Evolutionary conservation across 2,113 vertebrate genomes (phyloP), one percentile per base, ranked within the genome.

Genomic region (Heloderma charlesbogerti): DNA sequence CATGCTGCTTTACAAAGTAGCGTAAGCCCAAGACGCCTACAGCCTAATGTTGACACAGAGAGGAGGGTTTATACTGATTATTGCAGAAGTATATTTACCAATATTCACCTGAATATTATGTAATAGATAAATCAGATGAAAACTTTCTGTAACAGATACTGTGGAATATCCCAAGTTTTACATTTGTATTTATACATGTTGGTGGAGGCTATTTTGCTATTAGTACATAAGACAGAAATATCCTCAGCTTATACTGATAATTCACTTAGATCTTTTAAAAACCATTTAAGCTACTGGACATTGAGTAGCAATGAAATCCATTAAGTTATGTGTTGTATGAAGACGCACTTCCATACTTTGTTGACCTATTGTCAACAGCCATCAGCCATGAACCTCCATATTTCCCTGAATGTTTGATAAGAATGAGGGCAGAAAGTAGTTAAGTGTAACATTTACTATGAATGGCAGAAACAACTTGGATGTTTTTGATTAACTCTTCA

Each of bases 401-500:
- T 94, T 87, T 45, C 84, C 37, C 25, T 0, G 0, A 92, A 9
- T 31, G 78, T 22, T 1, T 78, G 1, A 82, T 48, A 77, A 92
- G 95, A 12, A 13, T 75, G 31, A 40, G 67, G 57, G 43, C 40
- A 88, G n/a, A 91, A 22, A 79, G 5, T 89, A 86, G 2, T 45
- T 93, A 89, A 90, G 37, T 67, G 29, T 77, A 88, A 95, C 96
- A 94, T 94, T 91, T 77, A 78, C 27, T 45, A 66, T 86, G 27
- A 94, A 80, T 12, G 80, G 51, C 90, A 25, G 69, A 45, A 91
- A n/a, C 85, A 95, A 92, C 71, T 90, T 57, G 66, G 85, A 90
- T 93, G 89, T 94, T 37, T 16, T 87, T 94, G 34, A 45, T 29
- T 77, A 91, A 90, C 94, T 95, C 91, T 40, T 90, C 88, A 92